phyloP scores from a whole-genome alignment of 2,888 invertebrate species.

The Plemyria rubiginata region DNA sequence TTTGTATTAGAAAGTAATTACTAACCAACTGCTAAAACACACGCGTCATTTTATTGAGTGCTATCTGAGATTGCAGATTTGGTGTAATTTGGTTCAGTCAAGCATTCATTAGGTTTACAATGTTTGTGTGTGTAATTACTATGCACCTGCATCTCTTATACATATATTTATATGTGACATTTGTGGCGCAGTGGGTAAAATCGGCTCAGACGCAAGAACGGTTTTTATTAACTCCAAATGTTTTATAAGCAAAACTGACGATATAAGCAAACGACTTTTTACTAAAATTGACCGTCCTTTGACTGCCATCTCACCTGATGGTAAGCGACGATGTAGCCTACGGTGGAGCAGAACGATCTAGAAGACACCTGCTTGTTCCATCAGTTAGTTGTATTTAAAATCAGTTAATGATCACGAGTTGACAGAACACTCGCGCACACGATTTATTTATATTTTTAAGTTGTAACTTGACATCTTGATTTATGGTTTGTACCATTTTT shows the following conservation, averaged over 20 bases:
- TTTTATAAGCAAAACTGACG: no score
- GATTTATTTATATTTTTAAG: no score
- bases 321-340: no score
- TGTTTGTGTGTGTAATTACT: conserved; percentile 15
- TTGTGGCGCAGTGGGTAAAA: neutral
- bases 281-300: no score
- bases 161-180: neutral
- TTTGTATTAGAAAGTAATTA: conserved; percentile 2
- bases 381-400: no score
- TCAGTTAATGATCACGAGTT: no score
- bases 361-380: no score
- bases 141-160: conserved; percentile 18
- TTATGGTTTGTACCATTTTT: neutral
- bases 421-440: no score
- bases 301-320: no score
- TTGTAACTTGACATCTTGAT: neutral
- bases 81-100: conserved; percentile 13
- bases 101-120: conserved; percentile 8
- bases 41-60: conserved; percentile 9
- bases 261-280: no score
- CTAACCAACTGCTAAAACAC: conserved; percentile 6
- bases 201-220: neutral
- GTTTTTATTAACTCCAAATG: neutral
- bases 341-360: no score
- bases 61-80: conserved; percentile 12